Conservation (phyloP, 2,113 vertebrate species). For the Deroptyus accipitrinus region DNA sequence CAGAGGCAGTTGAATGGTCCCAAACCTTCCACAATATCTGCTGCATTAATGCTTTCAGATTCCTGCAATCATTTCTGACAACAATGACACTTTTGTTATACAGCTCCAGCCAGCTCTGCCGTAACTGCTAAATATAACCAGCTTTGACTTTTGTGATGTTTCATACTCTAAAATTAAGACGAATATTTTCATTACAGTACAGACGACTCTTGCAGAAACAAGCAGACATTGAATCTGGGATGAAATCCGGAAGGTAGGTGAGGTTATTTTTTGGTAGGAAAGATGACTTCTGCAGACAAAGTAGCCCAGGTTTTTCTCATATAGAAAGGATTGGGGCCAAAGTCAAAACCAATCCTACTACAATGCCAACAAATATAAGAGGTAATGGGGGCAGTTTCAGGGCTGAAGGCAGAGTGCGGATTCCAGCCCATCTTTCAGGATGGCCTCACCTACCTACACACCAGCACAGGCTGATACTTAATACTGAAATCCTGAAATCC, state of each 20-base stretch:
- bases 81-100: neutral
- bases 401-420: neutral
- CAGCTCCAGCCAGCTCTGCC: neutral
- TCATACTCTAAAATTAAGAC: neutral
- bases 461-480: neutral
- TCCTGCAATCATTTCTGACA: neutral
- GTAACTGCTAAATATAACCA: neutral
- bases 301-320: neutral
- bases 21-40: neutral
- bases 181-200: neutral
- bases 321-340: neutral
- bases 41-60: neutral
- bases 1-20: neutral
- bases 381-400: neutral
- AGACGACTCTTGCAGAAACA: neutral
- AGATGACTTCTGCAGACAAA: neutral
- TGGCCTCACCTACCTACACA: neutral
- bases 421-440: neutral
- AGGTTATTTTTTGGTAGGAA: neutral
- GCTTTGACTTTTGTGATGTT: neutral
- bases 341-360: neutral
- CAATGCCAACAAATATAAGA: rapidly evolving
- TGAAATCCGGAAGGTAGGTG: neutral
- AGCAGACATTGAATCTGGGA: neutral
- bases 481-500: neutral